Base-by-base conservation (phyloP, 2,797 vertebrate species). In the Nasua narica region DNA sequence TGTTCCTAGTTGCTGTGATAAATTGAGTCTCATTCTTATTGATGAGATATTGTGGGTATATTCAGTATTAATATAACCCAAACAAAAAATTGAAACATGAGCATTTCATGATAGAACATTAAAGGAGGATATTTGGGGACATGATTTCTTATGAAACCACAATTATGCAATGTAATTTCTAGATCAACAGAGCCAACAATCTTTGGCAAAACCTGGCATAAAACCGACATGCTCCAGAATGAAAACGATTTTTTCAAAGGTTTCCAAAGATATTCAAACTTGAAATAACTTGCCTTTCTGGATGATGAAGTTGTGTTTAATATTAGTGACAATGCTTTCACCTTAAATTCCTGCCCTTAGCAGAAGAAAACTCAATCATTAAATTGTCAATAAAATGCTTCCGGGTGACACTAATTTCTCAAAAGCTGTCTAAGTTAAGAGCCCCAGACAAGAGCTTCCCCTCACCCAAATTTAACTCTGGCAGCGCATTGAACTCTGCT, bases 361-460 rank as follows among this genome's bases (percentile, higher is more conserved):
- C 21, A 77, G 58, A 96, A 94, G 82, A 94, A 85, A 87, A 89
- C 58, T 93, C 58, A 90, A 81, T 90, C 56, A 87, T 92, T 96
- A 95, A 79, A 58, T 81, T 97, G 88, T 92, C 94, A 96, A 96
- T 96, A 90, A 95, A 92, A 92, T 81, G 18, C 14, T 95, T 92
- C 46, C 19, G 85, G 35, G 88, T 95, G 91, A 96, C 90, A 91
- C 27, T 90, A 76, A 94, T 95, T 84, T 96, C 72, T 79, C 81
- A 92, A 77, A 95, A 94, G 1, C 87, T 91, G 27, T 79, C 78
- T 95, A 56, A 87, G 77, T 87, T 87, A 93, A 96, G 52, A 90
- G 35, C 77, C 5, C 35, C 58, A 84, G 79, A 62, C 23, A 91
- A 62, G 58, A 65, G 23, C 25, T 85, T 23, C 11, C 7, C 65